Percentiles rank a stretch among this genome's conserved stretches.
Evolutionary conservation across 2,113 vertebrate genomes (phyloP).

Genomic region (Nothocercus julius): DNA sequence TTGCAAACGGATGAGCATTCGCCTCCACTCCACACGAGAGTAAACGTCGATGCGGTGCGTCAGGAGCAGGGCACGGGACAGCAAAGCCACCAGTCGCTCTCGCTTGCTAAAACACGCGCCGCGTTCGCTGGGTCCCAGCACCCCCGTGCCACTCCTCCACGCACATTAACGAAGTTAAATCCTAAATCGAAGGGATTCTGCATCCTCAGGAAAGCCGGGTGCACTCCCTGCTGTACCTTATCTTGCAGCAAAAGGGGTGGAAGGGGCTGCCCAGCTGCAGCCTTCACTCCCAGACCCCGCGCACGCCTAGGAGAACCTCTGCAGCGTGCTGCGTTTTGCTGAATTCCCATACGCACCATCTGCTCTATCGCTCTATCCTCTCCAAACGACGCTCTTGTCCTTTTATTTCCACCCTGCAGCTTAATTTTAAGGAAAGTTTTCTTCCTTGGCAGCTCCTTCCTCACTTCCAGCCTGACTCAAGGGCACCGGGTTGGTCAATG

Average conservation of each 20-base stretch:
- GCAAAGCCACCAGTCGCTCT: no score
- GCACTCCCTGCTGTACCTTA: not conserved
- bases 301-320: accelerated
- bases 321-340: accelerated
- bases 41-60: no score
- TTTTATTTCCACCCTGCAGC: not conserved
- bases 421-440: not conserved
- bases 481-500: not conserved
- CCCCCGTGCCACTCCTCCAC: no score
- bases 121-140: no score
- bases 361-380: not conserved
- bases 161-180: not conserved
- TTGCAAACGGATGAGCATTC: no score
- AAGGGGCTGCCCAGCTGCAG: not conserved
- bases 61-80: no score
- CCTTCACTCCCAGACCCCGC: not conserved
- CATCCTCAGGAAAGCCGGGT: not conserved
- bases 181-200: accelerated
- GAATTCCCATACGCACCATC: accelerated
- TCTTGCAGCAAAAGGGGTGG: not conserved
- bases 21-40: no score
- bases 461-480: not conserved
- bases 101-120: no score
- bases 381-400: not conserved
- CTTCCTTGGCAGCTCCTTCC: not conserved